Evolutionary conservation across 2,113 vertebrate species (phyloP), one percentile per base, ranked within the genome.

Genomic region (Dasypus novemcinctus): DNA sequence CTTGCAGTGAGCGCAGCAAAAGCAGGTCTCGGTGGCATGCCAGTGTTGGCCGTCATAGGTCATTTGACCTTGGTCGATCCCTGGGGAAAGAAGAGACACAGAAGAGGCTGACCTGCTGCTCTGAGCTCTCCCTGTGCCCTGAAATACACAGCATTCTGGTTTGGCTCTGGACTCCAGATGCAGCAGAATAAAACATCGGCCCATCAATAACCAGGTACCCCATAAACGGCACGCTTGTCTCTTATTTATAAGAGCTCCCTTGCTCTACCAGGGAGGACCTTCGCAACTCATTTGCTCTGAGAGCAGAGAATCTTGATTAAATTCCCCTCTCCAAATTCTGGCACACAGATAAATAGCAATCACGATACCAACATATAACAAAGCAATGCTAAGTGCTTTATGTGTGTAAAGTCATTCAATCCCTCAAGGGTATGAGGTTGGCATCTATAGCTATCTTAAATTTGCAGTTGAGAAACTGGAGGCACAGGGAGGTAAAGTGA

Each of bases 21-120:
- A 99, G 94, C 99, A 99, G 96, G 98, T 98, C 97, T 99, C 99
- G 0, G 99, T 99, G 97, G 99, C 99, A 0, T 99, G 99, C 99
- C 99, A 99, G 98, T 99, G 99, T 87, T 99, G 99, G 63, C 99
- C 99, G 0, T 99, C 99, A 0, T 99, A 99, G 0, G 99, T 99
- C 99, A 99, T 99, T 97, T 99, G 99, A 94, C 99, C 99, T 97
- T 99, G 99, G 98, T 99, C 99, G 0, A 99, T 99, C 80, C 99
- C 99, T 99, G 52, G 54, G 79, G 64, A 82, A 49, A 75, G 92
- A 66, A 95, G 0, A 87, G 79, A 93, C 31, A 82, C 0, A 75
- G 15, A 54, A 76, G 49, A 88, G 76, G 91, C 76, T 95, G 61
- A 91, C 0, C 6, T n/a, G 49, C 2, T 2, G 87, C 68, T 79